Base-by-base conservation (phyloP, 2,113 vertebrate genomes). In the Chaetodon trifascialis region DNA sequence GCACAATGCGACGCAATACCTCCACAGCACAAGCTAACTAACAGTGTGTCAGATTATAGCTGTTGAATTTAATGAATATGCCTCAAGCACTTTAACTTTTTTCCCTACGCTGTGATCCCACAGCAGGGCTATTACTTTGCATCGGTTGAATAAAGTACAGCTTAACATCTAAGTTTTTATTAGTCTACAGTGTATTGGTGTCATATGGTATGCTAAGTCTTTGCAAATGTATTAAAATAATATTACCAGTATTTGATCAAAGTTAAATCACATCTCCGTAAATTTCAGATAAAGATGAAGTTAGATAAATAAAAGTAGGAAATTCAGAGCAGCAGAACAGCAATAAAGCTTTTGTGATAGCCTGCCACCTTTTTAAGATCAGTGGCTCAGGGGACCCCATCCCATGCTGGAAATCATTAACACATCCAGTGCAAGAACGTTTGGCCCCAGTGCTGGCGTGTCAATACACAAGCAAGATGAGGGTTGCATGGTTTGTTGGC, bases 401-500 rank as follows among this genome's bases (percentile, higher is more conserved):
- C 65, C 40, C 17, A 30, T 30, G 15, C 47, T 56, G 73, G 66
- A 76, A 89, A 83, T 68, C 38, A 67, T 64, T 23, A 55, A 79
- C 73, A 76, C 52, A 30, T 71, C 76, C 62, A 51, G 44, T 1
- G 40, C 19, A 62, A 68, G 47, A 85, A 60, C 19, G 21, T 59
- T 86, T 86, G 63, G 58, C 78, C 63, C 62, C 47, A 4, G 66
- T 79, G 66, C 73, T 44, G 21, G 34, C 0, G 42, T 83, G 79
- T 90, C 84, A 68, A 73, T 78, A 79, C 25, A 34, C 59, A 64
- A 46, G 65, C 34, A 78, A 40, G 59, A 79, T 73, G 80, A 79
- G 76, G 75, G 77, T 80, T 89, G 78, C 66, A 19, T 34, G 51
- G 56, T 83, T 89, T 88, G 81, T 70, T 64, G 64, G 78, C 71